Conservation (phyloP, 2,797 vertebrate genomes). For the Perodicticus potto region DNA sequence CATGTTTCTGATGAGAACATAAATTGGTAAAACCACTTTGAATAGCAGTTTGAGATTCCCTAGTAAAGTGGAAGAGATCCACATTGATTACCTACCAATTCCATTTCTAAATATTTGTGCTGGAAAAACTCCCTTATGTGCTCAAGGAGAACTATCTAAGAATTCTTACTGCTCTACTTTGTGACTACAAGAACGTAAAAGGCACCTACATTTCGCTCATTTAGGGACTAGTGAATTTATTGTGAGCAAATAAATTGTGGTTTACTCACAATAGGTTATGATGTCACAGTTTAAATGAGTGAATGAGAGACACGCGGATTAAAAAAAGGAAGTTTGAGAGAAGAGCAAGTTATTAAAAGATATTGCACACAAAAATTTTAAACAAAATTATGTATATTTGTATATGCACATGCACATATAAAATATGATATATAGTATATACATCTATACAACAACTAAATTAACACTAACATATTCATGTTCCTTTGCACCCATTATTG, state of each 20-base stretch:
- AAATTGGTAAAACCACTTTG: neutral
- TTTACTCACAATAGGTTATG: slow-evolving; percentile 18
- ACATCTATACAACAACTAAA: neutral
- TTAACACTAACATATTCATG: neutral
- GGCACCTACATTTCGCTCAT: neutral
- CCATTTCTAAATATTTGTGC: slow-evolving; percentile 14
- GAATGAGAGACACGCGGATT: neutral
- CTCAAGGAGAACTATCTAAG: slow-evolving; percentile 2
- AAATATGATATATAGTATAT: neutral
- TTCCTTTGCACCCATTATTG: neutral
- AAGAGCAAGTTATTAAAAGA: neutral
- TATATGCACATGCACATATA: neutral
- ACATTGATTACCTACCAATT: neutral
- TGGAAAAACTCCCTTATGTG: neutral
- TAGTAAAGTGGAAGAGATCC: neutral
- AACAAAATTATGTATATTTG: neutral
- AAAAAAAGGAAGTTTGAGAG: neutral
- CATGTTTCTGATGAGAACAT: neutral
- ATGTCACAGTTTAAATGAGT: neutral
- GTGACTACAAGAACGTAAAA: slow-evolving; percentile 18
- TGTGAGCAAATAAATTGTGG: slow-evolving; percentile 26
- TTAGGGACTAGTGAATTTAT: neutral
- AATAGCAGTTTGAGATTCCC: neutral
- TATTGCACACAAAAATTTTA: neutral
- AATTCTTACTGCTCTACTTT: neutral